These are phyloP conservation scores for Parasteatoda lunata DNA, from an alignment of 2,888 invertebrate species.

Conservation along the genomic window DNA sequence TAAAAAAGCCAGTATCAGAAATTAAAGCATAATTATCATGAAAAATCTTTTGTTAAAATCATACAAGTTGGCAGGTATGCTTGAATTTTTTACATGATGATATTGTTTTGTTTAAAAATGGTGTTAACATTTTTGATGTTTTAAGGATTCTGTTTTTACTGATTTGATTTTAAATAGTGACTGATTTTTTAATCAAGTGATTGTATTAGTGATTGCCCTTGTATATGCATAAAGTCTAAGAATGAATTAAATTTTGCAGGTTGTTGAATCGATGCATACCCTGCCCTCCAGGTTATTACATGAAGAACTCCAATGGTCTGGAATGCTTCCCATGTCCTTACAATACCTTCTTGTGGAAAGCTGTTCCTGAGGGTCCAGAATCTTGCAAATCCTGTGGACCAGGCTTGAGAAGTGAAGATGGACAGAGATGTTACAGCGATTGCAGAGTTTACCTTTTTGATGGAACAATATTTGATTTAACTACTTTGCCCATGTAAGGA, in stretches of 20 bases:
- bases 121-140: too few relatives aligned
- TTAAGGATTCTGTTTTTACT: too few relatives aligned
- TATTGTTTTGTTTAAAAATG: too few relatives aligned
- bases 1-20: too few relatives aligned
- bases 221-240: too few relatives aligned
- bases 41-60: too few relatives aligned
- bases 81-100: too few relatives aligned
- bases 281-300: slow-evolving; percentile 77
- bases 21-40: too few relatives aligned
- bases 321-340: slow-evolving; percentile 76
- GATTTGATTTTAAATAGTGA: too few relatives aligned
- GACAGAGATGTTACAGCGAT: slow-evolving; percentile 75
- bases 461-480: slow-evolving; percentile 73
- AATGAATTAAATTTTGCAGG: neutral
- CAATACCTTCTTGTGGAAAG: slow-evolving; percentile 73
- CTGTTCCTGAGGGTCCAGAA: slow-evolving; percentile 72
- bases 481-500: slow-evolving; percentile 74
- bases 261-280: slow-evolving; percentile 76
- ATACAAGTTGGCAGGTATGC: too few relatives aligned
- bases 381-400: slow-evolving; percentile 77
- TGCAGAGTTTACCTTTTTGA: slow-evolving; percentile 74
- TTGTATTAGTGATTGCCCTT: too few relatives aligned
- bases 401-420: slow-evolving; percentile 75
- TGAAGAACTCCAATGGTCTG: slow-evolving; percentile 73
- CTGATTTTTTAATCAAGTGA: too few relatives aligned